Evolutionary conservation across 2,113 vertebrate species (phyloP).

Genomic region (Leiothrix lutea): DNA sequence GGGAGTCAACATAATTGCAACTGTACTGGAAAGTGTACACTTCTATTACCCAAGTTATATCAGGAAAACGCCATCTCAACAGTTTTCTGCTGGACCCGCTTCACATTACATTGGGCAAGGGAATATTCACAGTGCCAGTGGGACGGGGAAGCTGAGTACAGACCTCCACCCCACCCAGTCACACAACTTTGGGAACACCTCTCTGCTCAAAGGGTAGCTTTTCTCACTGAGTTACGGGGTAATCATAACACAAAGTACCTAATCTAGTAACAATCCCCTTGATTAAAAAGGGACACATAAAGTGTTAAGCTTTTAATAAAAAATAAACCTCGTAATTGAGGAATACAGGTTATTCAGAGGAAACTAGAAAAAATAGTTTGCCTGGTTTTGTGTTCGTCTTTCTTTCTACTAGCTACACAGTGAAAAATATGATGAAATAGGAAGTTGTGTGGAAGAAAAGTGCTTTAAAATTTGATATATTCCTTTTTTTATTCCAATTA

Average conservation of each 20-base stretch:
- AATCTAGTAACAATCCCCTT: neutral
- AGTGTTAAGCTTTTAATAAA: neutral
- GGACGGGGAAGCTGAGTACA: rapidly evolving
- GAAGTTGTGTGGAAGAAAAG: neutral
- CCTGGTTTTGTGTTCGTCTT: neutral
- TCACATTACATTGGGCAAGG: neutral
- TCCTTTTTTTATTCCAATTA: neutral
- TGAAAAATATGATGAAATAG: neutral
- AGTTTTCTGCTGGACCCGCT: neutral
- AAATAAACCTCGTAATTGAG: neutral
- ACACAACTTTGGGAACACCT: neutral
- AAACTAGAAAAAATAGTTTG: neutral
- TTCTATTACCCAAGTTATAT: neutral
- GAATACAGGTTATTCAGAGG: neutral
- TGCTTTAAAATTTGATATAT: neutral
- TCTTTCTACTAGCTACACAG: neutral
- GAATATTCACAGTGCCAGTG: neutral
- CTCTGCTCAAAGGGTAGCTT: neutral
- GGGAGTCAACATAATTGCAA: neutral
- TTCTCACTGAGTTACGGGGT: neutral
- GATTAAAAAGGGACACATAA: neutral
- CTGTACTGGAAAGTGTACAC: neutral
- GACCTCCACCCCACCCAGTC: rapidly evolving
- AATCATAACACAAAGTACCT: neutral
- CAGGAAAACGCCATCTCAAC: neutral